A percentile compares a stretch with the other conserved stretches of the same genome.
Evolutionary conservation across 2,113 vertebrate genomes (phyloP).

Genomic region (Struthidea cinerea): DNA sequence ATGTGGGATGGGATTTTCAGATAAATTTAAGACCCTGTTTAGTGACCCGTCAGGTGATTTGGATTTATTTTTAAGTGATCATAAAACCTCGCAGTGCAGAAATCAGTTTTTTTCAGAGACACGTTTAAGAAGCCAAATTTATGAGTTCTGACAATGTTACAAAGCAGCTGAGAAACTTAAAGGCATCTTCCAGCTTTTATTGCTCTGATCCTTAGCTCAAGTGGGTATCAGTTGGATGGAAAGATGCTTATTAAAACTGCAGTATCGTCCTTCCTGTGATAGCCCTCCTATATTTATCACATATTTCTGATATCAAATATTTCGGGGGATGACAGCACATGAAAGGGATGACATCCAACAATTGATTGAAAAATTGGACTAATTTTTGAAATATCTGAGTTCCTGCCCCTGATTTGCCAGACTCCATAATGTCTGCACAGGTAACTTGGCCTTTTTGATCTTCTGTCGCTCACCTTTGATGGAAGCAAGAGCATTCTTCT

Average conservation of each 20-base stretch:
- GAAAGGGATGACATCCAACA: neutral
- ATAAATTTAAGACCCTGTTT: neutral
- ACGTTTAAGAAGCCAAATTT: neutral
- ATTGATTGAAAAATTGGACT: neutral
- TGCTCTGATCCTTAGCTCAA: neutral
- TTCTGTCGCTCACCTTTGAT: neutral
- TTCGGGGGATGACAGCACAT: neutral
- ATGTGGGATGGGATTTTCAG: neutral
- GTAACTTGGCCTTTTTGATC: neutral
- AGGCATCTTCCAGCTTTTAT: neutral
- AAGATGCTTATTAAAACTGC: neutral
- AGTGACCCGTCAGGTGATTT: neutral
- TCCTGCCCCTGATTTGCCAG: neutral
- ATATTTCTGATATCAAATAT: neutral
- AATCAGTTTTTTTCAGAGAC: neutral
- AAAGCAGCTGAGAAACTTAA: neutral
- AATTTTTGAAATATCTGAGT: neutral
- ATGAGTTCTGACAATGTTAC: neutral
- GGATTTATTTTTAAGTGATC: neutral
- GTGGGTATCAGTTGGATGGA: neutral
- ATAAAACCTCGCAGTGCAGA: neutral
- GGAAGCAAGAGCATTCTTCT: neutral
- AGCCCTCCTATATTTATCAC: neutral
- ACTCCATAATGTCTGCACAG: neutral
- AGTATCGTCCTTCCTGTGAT: neutral